Evolutionary conservation across 2,113 vertebrate species (phyloP).

Genomic region (Heloderma charlesbogerti): DNA sequence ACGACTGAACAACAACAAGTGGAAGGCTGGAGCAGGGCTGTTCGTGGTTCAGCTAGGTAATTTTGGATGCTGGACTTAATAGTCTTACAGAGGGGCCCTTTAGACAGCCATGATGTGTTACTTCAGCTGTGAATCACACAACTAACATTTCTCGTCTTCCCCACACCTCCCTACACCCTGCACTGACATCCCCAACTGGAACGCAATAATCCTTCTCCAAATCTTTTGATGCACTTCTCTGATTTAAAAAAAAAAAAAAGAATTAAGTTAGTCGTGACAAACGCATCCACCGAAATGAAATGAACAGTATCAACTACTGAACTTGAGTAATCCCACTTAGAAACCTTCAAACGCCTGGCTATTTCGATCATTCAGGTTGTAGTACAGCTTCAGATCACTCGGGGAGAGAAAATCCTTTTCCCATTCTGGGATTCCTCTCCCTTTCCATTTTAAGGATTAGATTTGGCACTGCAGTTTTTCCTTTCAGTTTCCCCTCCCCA

Average conservation of each 20-base stretch:
- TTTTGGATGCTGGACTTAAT: no score
- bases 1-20: no score
- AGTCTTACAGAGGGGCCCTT: neutral
- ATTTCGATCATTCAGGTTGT: constrained; percentile 2
- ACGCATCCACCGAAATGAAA: neutral
- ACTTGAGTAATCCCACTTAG: neutral
- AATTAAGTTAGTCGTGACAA: no score
- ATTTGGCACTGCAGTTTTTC: constrained; percentile 19
- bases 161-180: no score
- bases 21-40: neutral
- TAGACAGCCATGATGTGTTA: no score
- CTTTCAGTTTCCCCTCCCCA: constrained; percentile 1
- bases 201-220: no score
- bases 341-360: neutral
- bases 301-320: neutral
- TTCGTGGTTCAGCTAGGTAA: no score
- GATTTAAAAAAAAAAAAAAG: no score
- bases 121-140: no score
- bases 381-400: constrained; percentile 20
- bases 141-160: no score
- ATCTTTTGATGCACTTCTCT: no score
- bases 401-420: constrained; percentile 39
- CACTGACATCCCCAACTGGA: no score
- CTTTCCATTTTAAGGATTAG: constrained; percentile 43
- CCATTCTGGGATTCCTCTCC: neutral